phyloP scores from a whole-genome alignment of 2,888 invertebrate species.

The Archaeoteleia sp. region DNA sequence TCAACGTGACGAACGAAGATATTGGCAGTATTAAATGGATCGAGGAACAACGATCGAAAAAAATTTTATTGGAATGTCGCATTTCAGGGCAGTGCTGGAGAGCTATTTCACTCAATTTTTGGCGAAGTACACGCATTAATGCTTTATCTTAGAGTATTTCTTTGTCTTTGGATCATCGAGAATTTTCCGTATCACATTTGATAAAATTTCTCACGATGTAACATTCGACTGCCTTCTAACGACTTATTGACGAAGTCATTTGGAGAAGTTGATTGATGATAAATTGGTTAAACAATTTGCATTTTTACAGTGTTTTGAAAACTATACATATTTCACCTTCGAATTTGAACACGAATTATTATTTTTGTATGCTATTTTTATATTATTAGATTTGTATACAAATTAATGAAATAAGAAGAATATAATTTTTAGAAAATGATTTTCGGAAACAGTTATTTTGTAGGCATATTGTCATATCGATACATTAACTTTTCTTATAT shows the following conservation, averaged over 20 bases:
- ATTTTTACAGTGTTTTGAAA: constrained; percentile 2
- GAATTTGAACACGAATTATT: constrained; percentile 14
- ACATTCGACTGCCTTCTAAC: constrained; percentile 7
- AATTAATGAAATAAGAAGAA: background rate
- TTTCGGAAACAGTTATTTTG: too few relatives aligned
- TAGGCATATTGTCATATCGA: too few relatives aligned
- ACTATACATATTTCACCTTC: constrained; percentile 2
- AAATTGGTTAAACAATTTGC: background rate
- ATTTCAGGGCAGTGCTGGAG: background rate
- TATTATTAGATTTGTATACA: background rate
- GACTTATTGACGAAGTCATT: constrained; percentile 1
- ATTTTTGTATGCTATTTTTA: constrained; percentile 1
- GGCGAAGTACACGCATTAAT: too few relatives aligned
- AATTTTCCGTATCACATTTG: too few relatives aligned
- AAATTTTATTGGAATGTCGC: constrained; percentile 2
- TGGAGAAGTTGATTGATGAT: background rate
- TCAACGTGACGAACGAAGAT: background rate
- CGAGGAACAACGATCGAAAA: background rate
- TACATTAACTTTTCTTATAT: too few relatives aligned
- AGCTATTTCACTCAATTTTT: background rate
- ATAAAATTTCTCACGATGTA: constrained; percentile 5
- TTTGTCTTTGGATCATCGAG: too few relatives aligned
- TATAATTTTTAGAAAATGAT: too few relatives aligned
- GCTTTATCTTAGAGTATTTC: too few relatives aligned
- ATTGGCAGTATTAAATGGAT: constrained; percentile 5